phyloP scores from a whole-genome alignment of 2,888 invertebrate genomes.

The Leucophenga maculata region DNA sequence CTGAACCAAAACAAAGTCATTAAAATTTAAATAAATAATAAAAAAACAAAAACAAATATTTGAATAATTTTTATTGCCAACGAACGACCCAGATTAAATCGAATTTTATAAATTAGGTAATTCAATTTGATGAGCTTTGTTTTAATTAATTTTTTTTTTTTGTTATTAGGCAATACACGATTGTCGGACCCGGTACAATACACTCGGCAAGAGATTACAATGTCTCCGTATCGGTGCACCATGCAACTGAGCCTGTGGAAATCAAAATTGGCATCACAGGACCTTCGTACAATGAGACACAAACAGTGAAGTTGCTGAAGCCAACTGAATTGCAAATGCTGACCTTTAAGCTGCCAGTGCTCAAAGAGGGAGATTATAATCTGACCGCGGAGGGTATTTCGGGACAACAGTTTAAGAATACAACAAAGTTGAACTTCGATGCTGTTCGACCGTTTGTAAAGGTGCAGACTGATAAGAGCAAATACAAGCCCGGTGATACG shows the following conservation, averaged over 20 bases:
- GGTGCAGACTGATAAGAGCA: slow-evolving; percentile 92
- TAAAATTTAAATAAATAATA: too few species aligned
- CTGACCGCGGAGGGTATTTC: slow-evolving; percentile 82
- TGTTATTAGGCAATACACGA: slow-evolving; percentile 76
- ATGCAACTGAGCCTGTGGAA: slow-evolving; percentile 53
- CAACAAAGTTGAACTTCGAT: slow-evolving; percentile 81
- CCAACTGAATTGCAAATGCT: slow-evolving; percentile 55
- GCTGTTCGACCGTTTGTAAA: slow-evolving; percentile 74
- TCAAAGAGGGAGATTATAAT: slow-evolving; percentile 78
- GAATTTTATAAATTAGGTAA: too few species aligned
- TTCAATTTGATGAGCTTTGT: background rate
- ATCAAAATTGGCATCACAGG: slow-evolving; percentile 64
- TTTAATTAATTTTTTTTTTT: too few species aligned
- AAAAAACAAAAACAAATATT: too few species aligned
- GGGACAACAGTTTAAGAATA: slow-evolving; percentile 80
- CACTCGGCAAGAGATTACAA: slow-evolving; percentile 88
- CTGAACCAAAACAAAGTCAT: too few species aligned
- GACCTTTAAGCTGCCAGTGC: slow-evolving; percentile 55
- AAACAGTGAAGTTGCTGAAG: slow-evolving; percentile 52
- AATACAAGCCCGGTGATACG: slow-evolving; percentile 89
- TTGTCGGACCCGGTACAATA: slow-evolving; percentile 84
- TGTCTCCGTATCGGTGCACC: slow-evolving; percentile 79
- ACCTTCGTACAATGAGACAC: slow-evolving; percentile 57
- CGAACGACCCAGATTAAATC: too few species aligned
- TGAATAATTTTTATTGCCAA: too few species aligned